Evolutionary conservation across 2,113 vertebrate species (phyloP), one percentile per base, ranked within the genome.

Genomic region (Crotalus horridus): DNA sequence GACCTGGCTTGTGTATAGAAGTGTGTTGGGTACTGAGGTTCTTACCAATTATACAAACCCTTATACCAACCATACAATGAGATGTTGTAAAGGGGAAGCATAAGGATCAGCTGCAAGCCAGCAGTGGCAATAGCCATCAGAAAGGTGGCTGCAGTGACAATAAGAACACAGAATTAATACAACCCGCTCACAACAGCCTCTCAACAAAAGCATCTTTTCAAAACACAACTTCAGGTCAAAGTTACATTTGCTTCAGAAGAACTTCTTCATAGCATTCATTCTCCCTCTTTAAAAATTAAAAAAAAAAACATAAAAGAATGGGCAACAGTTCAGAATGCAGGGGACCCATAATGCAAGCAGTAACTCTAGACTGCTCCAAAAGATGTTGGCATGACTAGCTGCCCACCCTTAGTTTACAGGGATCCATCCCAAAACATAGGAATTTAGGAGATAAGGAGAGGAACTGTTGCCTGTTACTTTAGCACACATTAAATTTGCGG

Each of bases 41-140:
- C 99, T 99, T 99, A 99, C 99, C 99, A 98, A 99, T 99, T 98
- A 99, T 99, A 99, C 99, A 99, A 99, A 99, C 99, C 99, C 99
- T 99, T 98, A 99, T 99, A 99, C 99, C 98, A 99, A 99, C 99
- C 99, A 99, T 99, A 99, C 98, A 99, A 98, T 99, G 99, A 99
- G 99, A 98, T 99, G 99, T 99, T 98, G 99, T 99, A 99, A 98
- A 98, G 99, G 98, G 99, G 98, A 93, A 99, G 99, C 99, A 99
- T 98, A 99, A 98, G 98, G 98, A 99, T 98, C 99, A 99, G 99
- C 99, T 99, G 99, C 99, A 99, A 99, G 99, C 99, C 99, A 98
- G 98, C 98, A 98, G 98, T 98, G 98, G 98, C 98, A 98, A 98
- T 98, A 98, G 98, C 98, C 98, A 99, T 99, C 99, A 99, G 98